These are phyloP conservation scores for Platygyra sinensis DNA, from an alignment of 64 coral and sea anemone species.

Conservation along the genomic window DNA sequence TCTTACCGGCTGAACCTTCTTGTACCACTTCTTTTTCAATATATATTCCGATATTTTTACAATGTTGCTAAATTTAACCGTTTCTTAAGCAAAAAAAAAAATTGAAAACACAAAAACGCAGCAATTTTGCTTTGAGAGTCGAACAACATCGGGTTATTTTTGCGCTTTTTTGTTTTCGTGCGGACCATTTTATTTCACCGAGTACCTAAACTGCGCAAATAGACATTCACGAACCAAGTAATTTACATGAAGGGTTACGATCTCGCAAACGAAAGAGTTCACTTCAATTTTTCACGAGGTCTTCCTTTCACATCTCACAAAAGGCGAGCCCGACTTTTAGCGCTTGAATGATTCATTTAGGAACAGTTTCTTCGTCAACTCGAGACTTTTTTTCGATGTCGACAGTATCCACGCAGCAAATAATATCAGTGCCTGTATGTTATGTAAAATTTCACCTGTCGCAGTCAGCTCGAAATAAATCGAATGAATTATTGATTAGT, in stretches of 20 bases:
- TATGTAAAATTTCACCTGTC: background rate
- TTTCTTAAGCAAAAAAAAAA: background rate
- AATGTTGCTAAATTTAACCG: background rate
- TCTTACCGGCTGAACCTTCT: too few species aligned
- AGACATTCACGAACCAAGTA: background rate
- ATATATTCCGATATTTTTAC: background rate
- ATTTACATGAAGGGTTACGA: background rate
- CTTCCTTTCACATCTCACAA: background rate
- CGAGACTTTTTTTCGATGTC: background rate
- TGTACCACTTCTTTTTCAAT: background rate
- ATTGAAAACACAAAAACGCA: background rate
- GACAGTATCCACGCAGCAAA: background rate
- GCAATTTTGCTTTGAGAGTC: background rate
- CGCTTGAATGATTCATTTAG: background rate
- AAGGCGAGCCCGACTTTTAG: background rate
- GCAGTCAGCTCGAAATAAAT: background rate
- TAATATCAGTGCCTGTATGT: too few species aligned
- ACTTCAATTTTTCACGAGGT: background rate
- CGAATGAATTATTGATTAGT: conserved; percentile 33
- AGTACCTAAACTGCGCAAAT: too few species aligned
- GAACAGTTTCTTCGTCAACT: background rate
- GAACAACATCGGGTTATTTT: background rate
- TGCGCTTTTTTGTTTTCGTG: too few species aligned
- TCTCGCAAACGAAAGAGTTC: background rate
- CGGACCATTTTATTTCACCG: too few species aligned